Evolutionary conservation across 2,888 invertebrate genomes (phyloP).

Genomic region (Notodonta dromedarius): DNA sequence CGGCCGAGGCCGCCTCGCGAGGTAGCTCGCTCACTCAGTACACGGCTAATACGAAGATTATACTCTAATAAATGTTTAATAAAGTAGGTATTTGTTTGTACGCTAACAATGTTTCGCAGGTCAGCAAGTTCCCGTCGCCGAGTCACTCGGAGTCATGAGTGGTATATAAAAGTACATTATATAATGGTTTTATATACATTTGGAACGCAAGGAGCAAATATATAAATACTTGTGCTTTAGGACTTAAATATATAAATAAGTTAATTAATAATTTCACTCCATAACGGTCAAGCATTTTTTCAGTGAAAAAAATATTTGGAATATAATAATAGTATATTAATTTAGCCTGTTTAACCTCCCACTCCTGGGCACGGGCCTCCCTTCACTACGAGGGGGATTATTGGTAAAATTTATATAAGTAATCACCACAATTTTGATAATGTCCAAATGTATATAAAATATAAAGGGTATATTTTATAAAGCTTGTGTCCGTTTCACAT

Average conservation of each 20-base stretch:
- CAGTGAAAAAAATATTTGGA: too few species aligned
- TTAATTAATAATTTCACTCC: too few species aligned
- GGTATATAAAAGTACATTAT: slow-evolving; percentile 56
- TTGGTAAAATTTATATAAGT: too few species aligned
- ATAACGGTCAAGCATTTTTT: too few species aligned
- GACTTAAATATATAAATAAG: too few species aligned
- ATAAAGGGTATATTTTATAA: slow-evolving; percentile 24
- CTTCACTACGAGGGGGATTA: too few species aligned
- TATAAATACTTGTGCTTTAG: too few species aligned
- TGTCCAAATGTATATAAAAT: slow-evolving; percentile 48
- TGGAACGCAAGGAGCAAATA: slow-evolving; percentile 36
- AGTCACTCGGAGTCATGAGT: slow-evolving; percentile 79
- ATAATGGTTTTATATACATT: slow-evolving; percentile 51
- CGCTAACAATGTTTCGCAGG: slow-evolving; percentile 63
- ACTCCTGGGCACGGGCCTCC: too few species aligned
- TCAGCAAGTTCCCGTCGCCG: slow-evolving; percentile 80
- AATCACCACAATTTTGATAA: too few species aligned
- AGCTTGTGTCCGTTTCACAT: slow-evolving; percentile 58
- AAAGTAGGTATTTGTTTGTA: slow-evolving; percentile 18
- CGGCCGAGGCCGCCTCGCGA: too few species aligned
- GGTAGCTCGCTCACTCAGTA: neutral
- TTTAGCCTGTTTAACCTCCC: too few species aligned
- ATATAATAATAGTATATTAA: too few species aligned
- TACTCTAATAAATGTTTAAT: neutral
- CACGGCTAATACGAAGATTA: neutral